Evolutionary conservation across 2,888 invertebrate species (phyloP).

Genomic region (Sphecodes monilicornis): DNA sequence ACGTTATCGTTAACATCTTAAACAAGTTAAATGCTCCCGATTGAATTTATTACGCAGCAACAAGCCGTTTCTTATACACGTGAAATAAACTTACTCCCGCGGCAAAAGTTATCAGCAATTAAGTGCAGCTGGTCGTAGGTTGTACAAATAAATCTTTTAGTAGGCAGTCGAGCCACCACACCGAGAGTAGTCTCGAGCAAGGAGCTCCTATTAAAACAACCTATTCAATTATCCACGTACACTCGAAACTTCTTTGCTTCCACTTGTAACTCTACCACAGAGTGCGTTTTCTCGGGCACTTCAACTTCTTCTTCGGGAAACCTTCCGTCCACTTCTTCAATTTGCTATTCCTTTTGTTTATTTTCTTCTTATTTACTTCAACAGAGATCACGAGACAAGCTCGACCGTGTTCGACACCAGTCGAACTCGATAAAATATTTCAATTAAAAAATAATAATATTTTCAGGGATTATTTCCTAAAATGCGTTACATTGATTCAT

Average conservation of each 20-base stretch:
- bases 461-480: neutral
- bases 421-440: neutral
- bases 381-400: neutral
- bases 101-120: constrained; percentile 16
- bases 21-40: neutral
- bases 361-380: constrained; percentile 10
- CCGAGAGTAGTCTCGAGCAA: constrained; percentile 40
- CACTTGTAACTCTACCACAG: constrained; percentile 52
- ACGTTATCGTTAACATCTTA: constrained; percentile 14
- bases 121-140: neutral
- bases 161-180: constrained; percentile 2
- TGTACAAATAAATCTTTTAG: constrained; percentile 46
- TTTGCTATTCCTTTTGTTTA: constrained; percentile 22
- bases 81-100: neutral
- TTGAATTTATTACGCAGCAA: neutral
- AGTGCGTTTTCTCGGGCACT: constrained; percentile 56
- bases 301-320: constrained; percentile 47
- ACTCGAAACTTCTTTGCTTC: constrained; percentile 63
- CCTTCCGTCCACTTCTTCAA: constrained; percentile 51
- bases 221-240: constrained; percentile 66
- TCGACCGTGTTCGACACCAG: neutral
- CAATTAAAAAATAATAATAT: neutral
- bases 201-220: constrained; percentile 52
- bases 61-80: neutral
- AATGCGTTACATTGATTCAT: neutral